These are phyloP conservation scores for Microplitis demolitor DNA, from an alignment of 1,140 invertebrate species.

Conservation along the genomic window DNA sequence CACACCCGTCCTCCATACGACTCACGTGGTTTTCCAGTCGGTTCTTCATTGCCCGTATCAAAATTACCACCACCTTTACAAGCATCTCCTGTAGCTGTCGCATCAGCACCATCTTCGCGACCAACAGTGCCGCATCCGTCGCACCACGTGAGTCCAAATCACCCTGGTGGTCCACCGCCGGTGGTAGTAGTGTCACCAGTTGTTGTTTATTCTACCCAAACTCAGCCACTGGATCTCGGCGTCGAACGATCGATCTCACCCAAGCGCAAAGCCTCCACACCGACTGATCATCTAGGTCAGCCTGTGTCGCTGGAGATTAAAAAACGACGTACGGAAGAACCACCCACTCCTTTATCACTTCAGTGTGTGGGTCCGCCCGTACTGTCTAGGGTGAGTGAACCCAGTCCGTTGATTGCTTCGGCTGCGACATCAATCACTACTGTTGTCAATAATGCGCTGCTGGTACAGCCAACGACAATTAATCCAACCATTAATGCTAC, in stretches of 20 bases:
- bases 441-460: slow-evolving; percentile 67
- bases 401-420: slow-evolving; percentile 72
- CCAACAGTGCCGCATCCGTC: slow-evolving; percentile 52
- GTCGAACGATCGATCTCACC: slow-evolving; percentile 64
- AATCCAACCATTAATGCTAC: no score
- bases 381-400: slow-evolving; percentile 68
- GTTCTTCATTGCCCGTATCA: slow-evolving; percentile 20
- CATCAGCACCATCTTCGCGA: slow-evolving; percentile 53
- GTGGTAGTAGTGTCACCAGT: slow-evolving; percentile 24
- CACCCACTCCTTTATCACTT: slow-evolving; percentile 45
- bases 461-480: slow-evolving; percentile 36
- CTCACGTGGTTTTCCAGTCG: slow-evolving; percentile 58
- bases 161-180: slow-evolving; percentile 43
- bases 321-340: slow-evolving; percentile 54
- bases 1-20: slow-evolving; percentile 63
- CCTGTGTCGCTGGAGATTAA: slow-evolving; percentile 64
- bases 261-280: slow-evolving; percentile 64
- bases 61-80: slow-evolving; percentile 59
- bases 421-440: slow-evolving; percentile 76
- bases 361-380: slow-evolving; percentile 57
- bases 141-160: slow-evolving; percentile 52
- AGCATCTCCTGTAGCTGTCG: slow-evolving; percentile 60
- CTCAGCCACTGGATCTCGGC: slow-evolving; percentile 76
- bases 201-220: slow-evolving; percentile 58
- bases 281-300: slow-evolving; percentile 45